Base-by-base conservation (phyloP, 2,113 vertebrate species). In the Oriolus oriolus region DNA sequence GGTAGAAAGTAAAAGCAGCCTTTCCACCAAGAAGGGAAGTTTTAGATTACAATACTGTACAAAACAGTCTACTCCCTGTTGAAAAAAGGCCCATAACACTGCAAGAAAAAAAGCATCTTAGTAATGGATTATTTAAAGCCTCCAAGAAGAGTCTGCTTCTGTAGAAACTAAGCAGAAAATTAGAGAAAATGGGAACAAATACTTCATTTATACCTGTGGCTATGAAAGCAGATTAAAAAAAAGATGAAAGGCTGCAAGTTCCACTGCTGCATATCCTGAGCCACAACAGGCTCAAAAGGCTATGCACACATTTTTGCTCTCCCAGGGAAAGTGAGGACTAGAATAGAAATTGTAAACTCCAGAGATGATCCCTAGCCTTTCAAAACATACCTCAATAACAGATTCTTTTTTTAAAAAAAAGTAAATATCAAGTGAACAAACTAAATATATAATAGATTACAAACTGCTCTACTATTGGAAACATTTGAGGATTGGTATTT, bases 121-220 rank as follows among this genome's bases (percentile, higher is more conserved):
- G 65, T 76, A 95, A 97, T 84, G 70, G 76, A 69, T 95, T 87
- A 78, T 87, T 95, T 94, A 91, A 92, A 95, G 84, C 37, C 83
- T 86, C 22, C 71, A 75, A 93, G 76, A 77, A 83, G 70, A 76
- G 41, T 21, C 39, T 76, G n/a, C 95, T 94, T 95, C 87, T 76
- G 89, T 83, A 82, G 64, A 91, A 92, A 91, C 54, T 68, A 90
- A 90, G 90, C 91, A 87, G 85, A 95, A 96, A 95, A 97, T 96
- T 86, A 90, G 79, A 93, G 66, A 95, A 97, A 96, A 95, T 94
- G 76, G 90, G 94, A 94, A 93, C 54, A 91, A 95, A 95, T 56
- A 54, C 69, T 94, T 94, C 50, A 80, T 82, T 96, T 96, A 89
- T 94, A 88, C 76, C 85, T 84, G 33, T 83, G 54, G 89, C 89